These are phyloP conservation scores for Notospermus geniculatus DNA, from an alignment of 1,140 invertebrate genomes.

Conservation along the genomic window DNA sequence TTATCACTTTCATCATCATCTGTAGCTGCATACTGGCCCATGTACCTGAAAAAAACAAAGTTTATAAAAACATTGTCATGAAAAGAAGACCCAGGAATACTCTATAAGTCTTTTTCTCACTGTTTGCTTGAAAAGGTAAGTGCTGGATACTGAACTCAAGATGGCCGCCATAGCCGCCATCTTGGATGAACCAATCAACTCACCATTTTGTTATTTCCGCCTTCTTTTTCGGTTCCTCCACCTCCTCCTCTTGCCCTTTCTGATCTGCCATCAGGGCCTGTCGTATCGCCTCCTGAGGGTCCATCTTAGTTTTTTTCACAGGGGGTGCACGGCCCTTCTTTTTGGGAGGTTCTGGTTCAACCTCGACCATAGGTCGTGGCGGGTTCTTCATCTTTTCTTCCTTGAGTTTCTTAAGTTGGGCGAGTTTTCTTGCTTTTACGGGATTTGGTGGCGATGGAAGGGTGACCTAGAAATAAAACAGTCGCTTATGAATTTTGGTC, in stretches of 20 bases:
- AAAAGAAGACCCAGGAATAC: no score
- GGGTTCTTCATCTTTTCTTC: slow-evolving; percentile 48
- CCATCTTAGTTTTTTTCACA: background rate
- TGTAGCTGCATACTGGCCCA: slow-evolving; percentile 42
- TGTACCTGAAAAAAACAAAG: slow-evolving; percentile 30
- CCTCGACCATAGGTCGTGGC: background rate
- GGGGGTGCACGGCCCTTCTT: background rate
- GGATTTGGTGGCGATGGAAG: slow-evolving; percentile 38
- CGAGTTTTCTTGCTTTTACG: slow-evolving; percentile 42
- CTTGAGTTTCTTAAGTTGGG: slow-evolving; percentile 42
- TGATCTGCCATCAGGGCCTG: background rate
- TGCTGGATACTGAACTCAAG: no score
- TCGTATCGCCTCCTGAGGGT: background rate
- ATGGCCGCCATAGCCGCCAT: no score
- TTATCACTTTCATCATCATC: slow-evolving; percentile 50
- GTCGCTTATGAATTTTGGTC: no score
- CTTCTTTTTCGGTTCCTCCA: background rate
- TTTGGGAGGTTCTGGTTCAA: background rate
- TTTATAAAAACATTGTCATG: no score
- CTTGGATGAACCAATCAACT: no score
- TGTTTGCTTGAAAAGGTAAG: no score
- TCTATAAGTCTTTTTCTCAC: no score
- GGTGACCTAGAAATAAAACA: slow-evolving; percentile 23
- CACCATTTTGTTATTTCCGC: background rate
- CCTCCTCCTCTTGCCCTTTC: background rate